These are phyloP conservation scores for Pteropus alecto DNA, from an alignment of 2,113 vertebrate species.

Conservation along the genomic window DNA sequence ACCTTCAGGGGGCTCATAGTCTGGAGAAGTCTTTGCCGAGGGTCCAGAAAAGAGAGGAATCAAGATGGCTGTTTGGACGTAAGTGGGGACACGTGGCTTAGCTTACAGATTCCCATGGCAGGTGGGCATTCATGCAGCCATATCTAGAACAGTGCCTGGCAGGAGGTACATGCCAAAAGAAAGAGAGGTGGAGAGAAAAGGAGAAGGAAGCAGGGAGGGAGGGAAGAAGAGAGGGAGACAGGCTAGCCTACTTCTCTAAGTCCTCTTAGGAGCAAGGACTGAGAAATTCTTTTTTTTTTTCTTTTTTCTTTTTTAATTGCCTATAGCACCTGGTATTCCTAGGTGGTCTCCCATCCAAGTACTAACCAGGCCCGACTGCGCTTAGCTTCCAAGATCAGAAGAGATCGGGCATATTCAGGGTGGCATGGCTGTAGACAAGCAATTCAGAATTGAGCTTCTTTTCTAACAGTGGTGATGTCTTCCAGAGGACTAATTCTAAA, in stretches of 20 bases:
- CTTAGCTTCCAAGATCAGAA: too few species aligned
- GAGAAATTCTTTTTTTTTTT: not conserved
- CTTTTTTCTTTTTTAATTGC: too few species aligned
- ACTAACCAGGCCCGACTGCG: too few species aligned
- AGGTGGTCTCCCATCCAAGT: too few species aligned
- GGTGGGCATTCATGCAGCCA: not conserved
- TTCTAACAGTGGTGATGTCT: not conserved
- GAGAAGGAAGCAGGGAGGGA: too few species aligned
- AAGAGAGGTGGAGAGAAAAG: not conserved
- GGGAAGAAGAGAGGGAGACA: rapidly evolving
- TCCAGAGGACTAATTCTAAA: not conserved
- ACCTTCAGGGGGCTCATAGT: not conserved
- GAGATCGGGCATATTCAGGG: too few species aligned
- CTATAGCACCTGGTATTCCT: too few species aligned
- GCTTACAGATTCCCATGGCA: not conserved
- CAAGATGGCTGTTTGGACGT: not conserved
- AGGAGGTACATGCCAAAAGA: too few species aligned
- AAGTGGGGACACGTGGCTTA: not conserved
- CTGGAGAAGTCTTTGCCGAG: not conserved
- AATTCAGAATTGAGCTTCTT: not conserved
- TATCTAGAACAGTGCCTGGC: not conserved
- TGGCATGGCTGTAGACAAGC: not conserved
- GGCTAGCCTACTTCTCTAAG: not conserved
- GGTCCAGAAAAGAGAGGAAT: not conserved
- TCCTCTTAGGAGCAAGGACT: not conserved